Percentiles rank a stretch among this genome's conserved stretches.
Evolutionary conservation across 1,140 invertebrate species (phyloP).

Genomic region (Drosophila takahashii): DNA sequence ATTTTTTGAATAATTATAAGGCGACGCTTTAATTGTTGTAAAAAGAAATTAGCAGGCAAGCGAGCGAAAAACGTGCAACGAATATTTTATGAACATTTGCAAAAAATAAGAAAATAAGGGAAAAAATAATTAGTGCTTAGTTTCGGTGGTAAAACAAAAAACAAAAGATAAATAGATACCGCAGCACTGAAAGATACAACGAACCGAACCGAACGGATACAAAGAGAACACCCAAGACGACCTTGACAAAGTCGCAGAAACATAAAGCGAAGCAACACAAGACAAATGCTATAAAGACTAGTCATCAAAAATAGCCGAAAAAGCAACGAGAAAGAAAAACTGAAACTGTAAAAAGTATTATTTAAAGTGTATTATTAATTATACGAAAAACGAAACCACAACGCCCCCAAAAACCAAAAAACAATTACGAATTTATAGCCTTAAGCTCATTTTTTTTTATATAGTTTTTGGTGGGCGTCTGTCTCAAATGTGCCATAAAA

Average conservation of each 20-base stretch:
- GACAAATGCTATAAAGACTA: slow-evolving; percentile 49
- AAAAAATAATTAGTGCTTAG: slow-evolving; percentile 26
- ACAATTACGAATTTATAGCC: slow-evolving; percentile 69
- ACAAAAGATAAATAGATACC: slow-evolving; percentile 39
- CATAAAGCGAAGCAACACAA: slow-evolving; percentile 15
- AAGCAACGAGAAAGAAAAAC: slow-evolving; percentile 30
- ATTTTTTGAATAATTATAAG: slow-evolving; percentile 49
- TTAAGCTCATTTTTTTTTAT: slow-evolving; percentile 7
- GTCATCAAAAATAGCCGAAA: slow-evolving; percentile 55
- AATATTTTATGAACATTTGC: slow-evolving; percentile 40
- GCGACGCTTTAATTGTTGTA: slow-evolving; percentile 44
- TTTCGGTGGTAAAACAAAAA: slow-evolving; percentile 21
- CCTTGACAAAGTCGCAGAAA: slow-evolving; percentile 68
- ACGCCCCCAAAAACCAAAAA: slow-evolving; percentile 48
- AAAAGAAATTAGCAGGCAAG: slow-evolving; percentile 55
- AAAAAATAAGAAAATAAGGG: slow-evolving; percentile 3
- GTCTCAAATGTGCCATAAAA: slow-evolving; percentile 68
- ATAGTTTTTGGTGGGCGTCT: slow-evolving; percentile 61
- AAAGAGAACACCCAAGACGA: slow-evolving; percentile 54
- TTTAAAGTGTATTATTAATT: slow-evolving; percentile 72
- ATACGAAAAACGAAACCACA: slow-evolving; percentile 40
- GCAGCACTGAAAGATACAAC: slow-evolving; percentile 55
- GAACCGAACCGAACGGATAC: slow-evolving; percentile 44
- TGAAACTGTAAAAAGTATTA: slow-evolving; percentile 65
- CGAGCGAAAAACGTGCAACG: slow-evolving; percentile 56